A percentile compares a stretch with the other conserved stretches of the same genome.
These are phyloP conservation scores for Serilophus lunatus DNA, from an alignment of 2,113 vertebrate species.

Conservation along the genomic window DNA sequence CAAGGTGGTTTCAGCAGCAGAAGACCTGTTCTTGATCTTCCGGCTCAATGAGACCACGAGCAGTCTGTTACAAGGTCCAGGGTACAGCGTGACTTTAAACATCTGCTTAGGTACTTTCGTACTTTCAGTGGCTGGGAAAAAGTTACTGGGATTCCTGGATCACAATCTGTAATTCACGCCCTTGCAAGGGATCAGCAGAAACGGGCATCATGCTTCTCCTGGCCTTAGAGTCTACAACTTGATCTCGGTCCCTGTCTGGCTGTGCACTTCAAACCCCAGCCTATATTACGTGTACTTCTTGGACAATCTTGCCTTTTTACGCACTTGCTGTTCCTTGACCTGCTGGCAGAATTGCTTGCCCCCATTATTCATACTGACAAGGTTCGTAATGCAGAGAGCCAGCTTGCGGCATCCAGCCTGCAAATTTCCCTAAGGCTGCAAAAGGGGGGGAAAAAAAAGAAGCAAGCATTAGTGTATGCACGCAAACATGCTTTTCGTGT, in stretches of 20 bases:
- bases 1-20: not conserved
- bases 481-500: accelerated
- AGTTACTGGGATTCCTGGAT: not conserved
- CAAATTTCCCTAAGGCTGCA: not conserved
- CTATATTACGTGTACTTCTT: not conserved
- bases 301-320: not conserved
- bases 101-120: not conserved
- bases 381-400: not conserved
- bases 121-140: not conserved
- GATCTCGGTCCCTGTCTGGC: not conserved
- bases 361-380: slow-evolving; percentile 69
- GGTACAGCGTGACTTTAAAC: not conserved
- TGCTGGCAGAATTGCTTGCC: slow-evolving; percentile 39
- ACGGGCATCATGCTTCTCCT: not conserved
- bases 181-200: not conserved
- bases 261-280: not conserved
- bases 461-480: not conserved
- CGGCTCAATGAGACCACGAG: not conserved
- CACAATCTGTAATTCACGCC: not conserved
- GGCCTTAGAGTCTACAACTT: not conserved
- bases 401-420: slow-evolving; percentile 44
- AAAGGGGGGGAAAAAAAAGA: not conserved
- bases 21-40: not conserved
- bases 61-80: not conserved
- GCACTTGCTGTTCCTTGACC: slow-evolving; percentile 60